Evolutionary conservation across 2,797 vertebrate species (phyloP), one percentile per base, ranked within the genome.

Genomic region (Rhynchotus rufescens): DNA sequence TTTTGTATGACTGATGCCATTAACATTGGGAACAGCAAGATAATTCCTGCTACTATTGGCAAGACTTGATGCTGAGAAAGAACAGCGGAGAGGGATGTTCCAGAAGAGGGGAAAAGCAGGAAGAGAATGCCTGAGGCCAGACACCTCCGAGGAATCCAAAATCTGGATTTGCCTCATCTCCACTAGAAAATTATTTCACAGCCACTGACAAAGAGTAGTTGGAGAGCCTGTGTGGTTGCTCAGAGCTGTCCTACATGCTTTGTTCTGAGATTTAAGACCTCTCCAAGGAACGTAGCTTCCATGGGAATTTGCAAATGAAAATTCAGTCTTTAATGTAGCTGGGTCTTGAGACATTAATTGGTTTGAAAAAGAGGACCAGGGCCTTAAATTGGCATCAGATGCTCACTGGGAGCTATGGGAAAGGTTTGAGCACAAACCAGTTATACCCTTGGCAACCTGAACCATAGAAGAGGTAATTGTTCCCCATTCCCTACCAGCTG

Each of bases 401-500:
- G 19, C 51, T 90, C 65, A 80, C 80, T 72, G 78, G 45, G 75
- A 93, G 80, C 80, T 80, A 47, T 7, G 38, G 84, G 73, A 75
- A 82, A 86, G 72, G 36, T 68, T 92, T 78, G 78, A 91, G 78
- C 57, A 61, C 44, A 77, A 74, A 88, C 65, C 78, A 71, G 61
- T 77, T 62, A 84, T 40, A 68, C 83, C 80, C 56, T 74, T 95
- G 90, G 90, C 87, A 91, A 56, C 15, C 36, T 3, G 65, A 80
- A 6, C 69, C 57, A 12, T 23, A 82, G 89, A 73, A 92, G 26
- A 74, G 90, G 44, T 77, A 84, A 80, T 94, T 87, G 77, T 73
- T 95, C 40, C 40, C 62, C 67, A n/a, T 86, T 93, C 77, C 40
- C 64, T 86, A 75, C 71, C 80, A 90, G 93, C 93, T 88, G 92